Conservation (phyloP, 1,140 invertebrate species). For the Ericerus pela region DNA sequence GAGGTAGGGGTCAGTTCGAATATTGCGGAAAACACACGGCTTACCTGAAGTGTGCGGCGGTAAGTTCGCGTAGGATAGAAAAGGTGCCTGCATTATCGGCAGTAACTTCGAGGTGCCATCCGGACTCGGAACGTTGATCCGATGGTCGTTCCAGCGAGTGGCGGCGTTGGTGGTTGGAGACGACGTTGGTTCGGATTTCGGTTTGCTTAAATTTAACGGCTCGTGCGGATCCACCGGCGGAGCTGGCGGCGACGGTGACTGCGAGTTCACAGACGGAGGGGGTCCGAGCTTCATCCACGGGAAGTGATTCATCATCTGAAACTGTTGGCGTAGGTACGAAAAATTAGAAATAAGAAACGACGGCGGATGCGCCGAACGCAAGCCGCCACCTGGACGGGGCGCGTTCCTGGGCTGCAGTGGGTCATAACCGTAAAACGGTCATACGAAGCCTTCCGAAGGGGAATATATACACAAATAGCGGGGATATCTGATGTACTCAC, state of each 20-base stretch:
- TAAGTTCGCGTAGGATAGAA: constrained; percentile 41
- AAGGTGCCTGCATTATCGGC: constrained; percentile 39
- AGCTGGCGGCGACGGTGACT: constrained; percentile 32
- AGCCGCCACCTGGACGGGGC: too few species aligned
- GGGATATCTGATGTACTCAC: too few species aligned
- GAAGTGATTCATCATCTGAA: too few species aligned
- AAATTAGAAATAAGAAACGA: too few species aligned
- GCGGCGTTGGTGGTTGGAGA: not conserved
- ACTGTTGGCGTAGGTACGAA: too few species aligned
- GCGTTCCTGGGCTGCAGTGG: too few species aligned
- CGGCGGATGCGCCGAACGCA: too few species aligned
- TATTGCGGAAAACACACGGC: too few species aligned
- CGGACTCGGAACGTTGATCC: constrained; percentile 22
- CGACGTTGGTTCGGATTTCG: constrained; percentile 43
- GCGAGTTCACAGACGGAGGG: constrained; percentile 15
- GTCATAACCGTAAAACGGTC: too few species aligned
- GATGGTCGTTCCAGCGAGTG: not conserved
- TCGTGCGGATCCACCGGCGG: constrained; percentile 50
- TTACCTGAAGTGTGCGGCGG: constrained; percentile 25
- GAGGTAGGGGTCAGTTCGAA: too few species aligned
- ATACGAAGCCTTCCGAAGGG: too few species aligned
- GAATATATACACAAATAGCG: too few species aligned
- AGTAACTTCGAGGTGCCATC: constrained; percentile 42
- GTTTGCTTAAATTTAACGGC: constrained; percentile 76
- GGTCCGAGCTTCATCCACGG: not conserved